Evolutionary conservation across 2,888 invertebrate genomes (phyloP).

Genomic region (Sericinus montela): DNA sequence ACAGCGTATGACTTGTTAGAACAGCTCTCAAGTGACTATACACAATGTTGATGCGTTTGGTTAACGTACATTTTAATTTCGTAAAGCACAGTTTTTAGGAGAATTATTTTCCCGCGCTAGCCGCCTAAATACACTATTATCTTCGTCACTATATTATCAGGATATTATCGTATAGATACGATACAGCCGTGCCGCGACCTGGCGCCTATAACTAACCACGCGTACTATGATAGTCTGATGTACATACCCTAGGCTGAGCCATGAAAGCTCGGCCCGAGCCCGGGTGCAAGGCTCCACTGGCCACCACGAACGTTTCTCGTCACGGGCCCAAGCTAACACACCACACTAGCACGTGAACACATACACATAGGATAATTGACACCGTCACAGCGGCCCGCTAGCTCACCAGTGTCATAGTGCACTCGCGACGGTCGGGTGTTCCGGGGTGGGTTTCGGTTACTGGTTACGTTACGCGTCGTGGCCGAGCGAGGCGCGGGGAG

Average conservation of each 20-base stretch:
- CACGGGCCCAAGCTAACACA: constrained; percentile 74
- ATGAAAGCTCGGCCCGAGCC: constrained; percentile 89
- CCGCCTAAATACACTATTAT: constrained; percentile 7
- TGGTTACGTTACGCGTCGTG: constrained; percentile 64
- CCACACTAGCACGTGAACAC: constrained; percentile 75
- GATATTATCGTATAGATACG: neutral
- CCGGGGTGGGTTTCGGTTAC: constrained; percentile 49
- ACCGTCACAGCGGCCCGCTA: constrained; percentile 79
- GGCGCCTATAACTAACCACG: neutral
- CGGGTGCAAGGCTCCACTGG: constrained; percentile 78
- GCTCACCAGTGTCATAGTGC: constrained; percentile 78
- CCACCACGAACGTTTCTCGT: constrained; percentile 76
- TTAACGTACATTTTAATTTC: no score
- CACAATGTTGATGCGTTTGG: neutral
- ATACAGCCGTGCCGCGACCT: neutral
- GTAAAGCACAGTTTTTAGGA: no score
- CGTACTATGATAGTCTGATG: constrained; percentile 20
- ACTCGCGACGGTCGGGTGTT: constrained; percentile 69
- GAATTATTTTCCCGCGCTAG: constrained; percentile 1
- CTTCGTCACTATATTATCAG: neutral
- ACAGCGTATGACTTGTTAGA: constrained; percentile 36
- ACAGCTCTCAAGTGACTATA: constrained; percentile 16
- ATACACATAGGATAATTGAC: constrained; percentile 67
- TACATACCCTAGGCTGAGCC: constrained; percentile 94
- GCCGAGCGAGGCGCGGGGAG: constrained; percentile 78